Evolutionary conservation across 2,888 invertebrate genomes (phyloP), one percentile per base, ranked within the genome.

Genomic region (Phyto melanocephala): DNA sequence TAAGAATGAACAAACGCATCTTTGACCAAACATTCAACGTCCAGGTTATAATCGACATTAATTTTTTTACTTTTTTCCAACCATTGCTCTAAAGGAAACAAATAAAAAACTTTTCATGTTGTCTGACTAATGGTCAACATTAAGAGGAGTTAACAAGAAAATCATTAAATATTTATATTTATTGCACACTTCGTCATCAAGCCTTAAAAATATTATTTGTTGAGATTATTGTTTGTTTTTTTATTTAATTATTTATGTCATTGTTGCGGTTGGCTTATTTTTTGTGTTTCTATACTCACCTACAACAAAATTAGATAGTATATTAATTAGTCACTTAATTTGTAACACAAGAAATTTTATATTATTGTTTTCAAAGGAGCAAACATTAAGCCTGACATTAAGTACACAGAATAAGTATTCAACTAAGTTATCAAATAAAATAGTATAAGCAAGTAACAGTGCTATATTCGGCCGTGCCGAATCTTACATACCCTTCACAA

Each of bases 151-250:
- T 5, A 13, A 20, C 1, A 35, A 2, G 11, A 56, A 58, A 37
- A 20, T 22, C n/a, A 40, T 22, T 20, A 60, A 17, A 63, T 40
- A 40, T 62, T 28, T 42, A 42, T 40, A 52, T 72, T 63, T 33
- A 63, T 74, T 63, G n/a, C n/a, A n/a, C n/a, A 22, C 35, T 2
- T 35, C n/a, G 15, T 45, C 47, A 42, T 70, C 11, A 47, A 70
- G 35, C 58, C 52, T 13, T 4, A 68, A 68, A 40, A 1, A 33
- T 7, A n/a, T n/a, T 11, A 0, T 1, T 11, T 11, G 17, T 37
- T 47, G 20, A 5, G 40, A 40, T 20, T 7, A 20, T 47, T 45
- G 2, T 33, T 17, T 3, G 8, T 58, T 17, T 24, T n/a, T 6
- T 24, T 17, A 10, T 11, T 67, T 40, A 56, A 42, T 54, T 40